phyloP scores from a whole-genome alignment of 2,888 invertebrate species.

The Nomada goodeniana region DNA sequence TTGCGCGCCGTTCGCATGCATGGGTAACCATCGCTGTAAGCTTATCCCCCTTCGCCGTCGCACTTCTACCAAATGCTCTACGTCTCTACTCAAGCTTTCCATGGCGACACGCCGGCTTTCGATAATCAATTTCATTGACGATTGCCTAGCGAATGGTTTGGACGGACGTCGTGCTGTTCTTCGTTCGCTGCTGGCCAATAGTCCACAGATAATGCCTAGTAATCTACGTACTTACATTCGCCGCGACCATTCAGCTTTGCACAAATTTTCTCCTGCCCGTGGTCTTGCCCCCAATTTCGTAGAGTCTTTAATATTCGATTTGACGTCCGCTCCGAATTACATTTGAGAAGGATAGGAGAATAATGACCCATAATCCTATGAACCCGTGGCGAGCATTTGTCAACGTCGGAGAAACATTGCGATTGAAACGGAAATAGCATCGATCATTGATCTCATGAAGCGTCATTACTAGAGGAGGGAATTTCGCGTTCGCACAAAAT shows the following conservation, averaged over 20 bases:
- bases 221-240: constrained; percentile 20
- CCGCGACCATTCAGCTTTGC: neutral
- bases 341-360: too few species aligned
- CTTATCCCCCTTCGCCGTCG: neutral
- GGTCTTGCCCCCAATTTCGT: neutral
- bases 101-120: constrained; percentile 57
- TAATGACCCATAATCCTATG: too few species aligned
- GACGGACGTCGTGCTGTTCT: constrained; percentile 27
- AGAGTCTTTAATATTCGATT: neutral
- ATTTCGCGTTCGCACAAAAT: too few species aligned
- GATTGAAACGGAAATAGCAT: neutral
- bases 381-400: too few species aligned
- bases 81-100: constrained; percentile 16
- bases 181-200: constrained; percentile 8
- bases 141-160: constrained; percentile 50
- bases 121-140: constrained; percentile 57
- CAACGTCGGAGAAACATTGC: too few species aligned
- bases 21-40: neutral
- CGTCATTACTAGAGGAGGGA: too few species aligned
- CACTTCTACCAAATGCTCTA: constrained; percentile 28
- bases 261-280: neutral
- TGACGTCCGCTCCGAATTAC: too few species aligned
- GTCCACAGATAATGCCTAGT: constrained; percentile 37
- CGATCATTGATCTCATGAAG: neutral
- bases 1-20: neutral